Percentiles rank a stretch among this genome's conserved stretches.
phyloP scores from a whole-genome alignment of 1,140 invertebrate species.

The Chymomyza costata region DNA sequence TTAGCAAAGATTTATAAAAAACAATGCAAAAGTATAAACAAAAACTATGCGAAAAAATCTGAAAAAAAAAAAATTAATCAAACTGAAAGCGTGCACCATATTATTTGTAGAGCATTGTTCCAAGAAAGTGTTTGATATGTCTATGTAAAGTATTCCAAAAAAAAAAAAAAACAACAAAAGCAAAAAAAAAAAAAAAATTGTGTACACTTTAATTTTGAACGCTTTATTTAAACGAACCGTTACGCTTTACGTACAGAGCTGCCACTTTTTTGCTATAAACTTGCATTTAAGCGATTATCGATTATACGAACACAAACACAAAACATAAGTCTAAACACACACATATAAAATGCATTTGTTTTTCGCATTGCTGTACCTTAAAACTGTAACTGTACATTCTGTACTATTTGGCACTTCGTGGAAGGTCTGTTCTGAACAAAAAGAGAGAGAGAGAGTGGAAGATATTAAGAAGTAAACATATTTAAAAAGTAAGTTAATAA shows the following conservation, averaged over 20 bases:
- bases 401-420: conserved; percentile 61
- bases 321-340: too few relatives aligned
- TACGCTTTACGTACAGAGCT: conserved; percentile 63
- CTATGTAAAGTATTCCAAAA: conserved; percentile 26
- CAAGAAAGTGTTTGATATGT: too few relatives aligned
- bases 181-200: conserved; percentile 5
- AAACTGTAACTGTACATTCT: conserved; percentile 63
- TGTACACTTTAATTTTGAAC: conserved; percentile 30
- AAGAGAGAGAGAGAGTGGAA: conserved; percentile 12
- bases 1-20: conserved; percentile 57
- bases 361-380: conserved; percentile 66
- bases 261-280: conserved; percentile 49
- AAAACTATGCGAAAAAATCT: conserved; percentile 25
- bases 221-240: conserved; percentile 60
- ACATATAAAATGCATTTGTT: conserved; percentile 41
- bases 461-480: conserved; percentile 33
- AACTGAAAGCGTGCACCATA: conserved; percentile 25
- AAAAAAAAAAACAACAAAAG: conserved; percentile 7
- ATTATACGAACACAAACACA: conserved; percentile 13
- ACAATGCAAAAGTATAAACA: conserved; percentile 37
- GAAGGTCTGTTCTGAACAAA: conserved; percentile 51
- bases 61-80: too few relatives aligned
- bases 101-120: too few relatives aligned
- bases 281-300: conserved; percentile 7
- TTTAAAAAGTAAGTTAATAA: conserved; percentile 64